Percentiles rank a stretch among this genome's conserved stretches.
Evolutionary conservation across 2,888 invertebrate genomes (phyloP).

Genomic region (Zaprionus lineosus): DNA sequence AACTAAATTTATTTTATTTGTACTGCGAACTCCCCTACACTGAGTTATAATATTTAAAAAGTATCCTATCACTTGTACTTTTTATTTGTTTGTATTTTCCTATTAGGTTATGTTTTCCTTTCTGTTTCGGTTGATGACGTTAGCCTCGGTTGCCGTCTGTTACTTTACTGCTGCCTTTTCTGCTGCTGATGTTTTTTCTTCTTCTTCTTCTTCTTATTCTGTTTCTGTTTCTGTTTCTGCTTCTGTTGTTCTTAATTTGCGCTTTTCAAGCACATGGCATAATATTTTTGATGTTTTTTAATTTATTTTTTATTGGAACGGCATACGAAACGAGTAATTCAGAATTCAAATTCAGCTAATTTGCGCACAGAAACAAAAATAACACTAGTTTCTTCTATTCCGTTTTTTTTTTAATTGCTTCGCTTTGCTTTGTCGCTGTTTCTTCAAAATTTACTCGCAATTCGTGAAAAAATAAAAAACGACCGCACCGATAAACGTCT

Average conservation of each 20-base stretch:
- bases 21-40: too few relatives aligned
- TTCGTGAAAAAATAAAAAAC: slow-evolving; percentile 38
- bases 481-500: slow-evolving; percentile 78
- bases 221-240: slow-evolving; percentile 23
- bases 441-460: slow-evolving; percentile 41
- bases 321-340: slow-evolving; percentile 50
- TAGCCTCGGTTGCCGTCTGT: slow-evolving; percentile 58
- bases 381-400: slow-evolving; percentile 38
- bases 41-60: too few relatives aligned
- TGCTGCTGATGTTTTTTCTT: slow-evolving; percentile 24
- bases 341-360: slow-evolving; percentile 55
- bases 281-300: slow-evolving; percentile 3
- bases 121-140: slow-evolving; percentile 65
- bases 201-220: slow-evolving; percentile 22
- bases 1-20: too few relatives aligned
- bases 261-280: slow-evolving; percentile 64
- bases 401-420: slow-evolving; percentile 16
- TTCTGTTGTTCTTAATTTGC: slow-evolving; percentile 51
- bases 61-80: background rate
- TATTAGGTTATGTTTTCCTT: slow-evolving; percentile 34
- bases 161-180: slow-evolving; percentile 18
- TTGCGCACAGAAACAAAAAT: slow-evolving; percentile 40
- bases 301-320: slow-evolving; percentile 23
- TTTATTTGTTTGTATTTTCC: slow-evolving; percentile 34
- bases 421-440: slow-evolving; percentile 36